Conservation (phyloP, 2,113 vertebrate species). For the Ornithorhynchus anatinus region DNA sequence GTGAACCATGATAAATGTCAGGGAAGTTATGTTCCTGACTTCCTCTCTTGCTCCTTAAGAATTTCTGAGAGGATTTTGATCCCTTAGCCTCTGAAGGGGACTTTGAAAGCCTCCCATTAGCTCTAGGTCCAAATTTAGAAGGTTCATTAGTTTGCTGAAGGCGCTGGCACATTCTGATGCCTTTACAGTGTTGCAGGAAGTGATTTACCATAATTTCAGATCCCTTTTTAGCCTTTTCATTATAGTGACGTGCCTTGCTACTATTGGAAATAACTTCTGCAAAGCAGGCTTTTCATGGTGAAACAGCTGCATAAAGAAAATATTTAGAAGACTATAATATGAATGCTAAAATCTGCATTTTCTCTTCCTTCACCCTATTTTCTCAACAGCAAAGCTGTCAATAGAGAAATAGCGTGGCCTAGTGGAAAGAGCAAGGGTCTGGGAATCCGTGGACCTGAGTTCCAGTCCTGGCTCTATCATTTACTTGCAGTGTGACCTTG, state of each 20-base stretch:
- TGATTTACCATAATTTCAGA: background rate
- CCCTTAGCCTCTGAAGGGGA: background rate
- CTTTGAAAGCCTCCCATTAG: background rate
- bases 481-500: too few relatives aligned
- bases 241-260: background rate
- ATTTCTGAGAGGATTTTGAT: background rate
- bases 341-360: constrained; percentile 1
- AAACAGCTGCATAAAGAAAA: constrained; percentile 7
- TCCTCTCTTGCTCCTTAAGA: background rate
- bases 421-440: too few relatives aligned
- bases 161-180: background rate
- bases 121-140: background rate
- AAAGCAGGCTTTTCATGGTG: background rate
- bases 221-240: background rate
- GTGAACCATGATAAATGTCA: background rate
- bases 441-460: too few relatives aligned
- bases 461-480: too few relatives aligned
- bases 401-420: too few relatives aligned
- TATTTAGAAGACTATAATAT: constrained; percentile 2
- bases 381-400: background rate
- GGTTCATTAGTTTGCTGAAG: background rate
- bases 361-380: background rate
- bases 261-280: constrained; percentile 5
- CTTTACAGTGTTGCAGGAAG: background rate
- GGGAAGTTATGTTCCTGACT: constrained; percentile 7